phyloP scores from a whole-genome alignment of 2,888 invertebrate species.

The Scelioninae gen. 2 region DNA sequence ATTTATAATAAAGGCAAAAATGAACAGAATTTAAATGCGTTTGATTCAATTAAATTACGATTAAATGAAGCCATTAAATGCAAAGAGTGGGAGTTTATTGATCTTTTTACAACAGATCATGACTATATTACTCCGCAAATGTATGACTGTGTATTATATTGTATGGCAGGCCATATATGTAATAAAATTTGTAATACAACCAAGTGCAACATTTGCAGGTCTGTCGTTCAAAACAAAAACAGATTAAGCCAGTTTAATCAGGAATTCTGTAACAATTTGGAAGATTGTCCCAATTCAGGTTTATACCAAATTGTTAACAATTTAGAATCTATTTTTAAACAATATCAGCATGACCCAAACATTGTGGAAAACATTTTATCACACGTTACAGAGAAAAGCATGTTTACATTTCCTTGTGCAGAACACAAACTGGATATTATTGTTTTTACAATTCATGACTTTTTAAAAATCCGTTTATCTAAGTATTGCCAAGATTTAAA shows the following conservation, averaged over 20 bases:
- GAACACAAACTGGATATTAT: constrained; percentile 20
- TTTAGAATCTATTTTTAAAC: constrained; percentile 16
- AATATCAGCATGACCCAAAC: not conserved
- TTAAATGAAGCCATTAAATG: constrained; percentile 17
- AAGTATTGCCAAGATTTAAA: constrained; percentile 18
- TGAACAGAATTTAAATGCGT: constrained; percentile 25
- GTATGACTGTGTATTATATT: constrained; percentile 33
- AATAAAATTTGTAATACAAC: constrained; percentile 29
- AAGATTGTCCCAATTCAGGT: constrained; percentile 17
- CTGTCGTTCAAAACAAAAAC: constrained; percentile 11
- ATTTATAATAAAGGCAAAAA: constrained; percentile 20
- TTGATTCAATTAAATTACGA: constrained; percentile 14
- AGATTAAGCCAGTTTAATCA: constrained; percentile 3
- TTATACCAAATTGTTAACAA: constrained; percentile 7
- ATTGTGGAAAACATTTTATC: constrained; percentile 12
- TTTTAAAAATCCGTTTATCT: constrained; percentile 21
- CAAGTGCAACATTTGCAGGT: constrained; percentile 20
- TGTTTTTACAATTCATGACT: constrained; percentile 20
- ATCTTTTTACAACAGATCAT: constrained; percentile 28
- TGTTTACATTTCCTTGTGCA: constrained; percentile 19
- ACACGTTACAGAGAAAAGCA: constrained; percentile 6
- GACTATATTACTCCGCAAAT: constrained; percentile 29
- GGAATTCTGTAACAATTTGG: constrained; percentile 3
- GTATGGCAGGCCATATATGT: constrained; percentile 24
- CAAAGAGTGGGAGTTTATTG: constrained; percentile 25